Evolutionary conservation across 2,888 invertebrate genomes (phyloP), one percentile per base, ranked within the genome.

Genomic region (Stramonita haemastoma): DNA sequence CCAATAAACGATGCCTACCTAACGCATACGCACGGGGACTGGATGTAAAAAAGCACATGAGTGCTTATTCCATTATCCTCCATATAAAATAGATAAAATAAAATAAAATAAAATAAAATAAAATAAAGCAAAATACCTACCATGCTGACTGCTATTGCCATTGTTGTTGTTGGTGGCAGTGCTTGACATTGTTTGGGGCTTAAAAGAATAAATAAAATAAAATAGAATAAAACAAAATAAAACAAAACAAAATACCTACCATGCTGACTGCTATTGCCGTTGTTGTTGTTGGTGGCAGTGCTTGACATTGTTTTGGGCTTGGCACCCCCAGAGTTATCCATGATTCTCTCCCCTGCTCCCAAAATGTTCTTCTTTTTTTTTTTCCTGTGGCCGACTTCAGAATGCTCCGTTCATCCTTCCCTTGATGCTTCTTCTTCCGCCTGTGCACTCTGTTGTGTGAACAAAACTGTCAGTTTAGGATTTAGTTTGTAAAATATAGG

Each of bases 271-370:
- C 22, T 86, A 17, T 1, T 79, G 46, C 46, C 46, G 13, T 15
- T 86, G 84, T 57, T 36, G 66, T 86, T 86, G 66, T 32, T 66
- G 86, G 29, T 86, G 29, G 26, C 34, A 34, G 34, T 34, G 15
- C 81, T 22, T 19, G 86, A 32, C 22, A 32, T n/a, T 11, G 86
- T 86, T 66, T 86, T 86, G 60, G 86, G 86, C 86, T 86, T 86
- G 60, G 86, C 86, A 15, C 86, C 86, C 6, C 86, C 86, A 0
- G 60, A 57, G 86, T 66, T 66, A 13, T 86, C 86, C 86, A 86
- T 86, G 86, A 4, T 81, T 66, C 32, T 79, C 34, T 73, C n/a
- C 13, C 29, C 32, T 34, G 32, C 34, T 17, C 73, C 5, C 8
- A 26, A 17, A 29, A 8, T 81, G n/a, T 13, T 15, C 13, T 32